Evolutionary conservation across 2,113 vertebrate genomes (phyloP).

Genomic region (Acanthisitta chloris): DNA sequence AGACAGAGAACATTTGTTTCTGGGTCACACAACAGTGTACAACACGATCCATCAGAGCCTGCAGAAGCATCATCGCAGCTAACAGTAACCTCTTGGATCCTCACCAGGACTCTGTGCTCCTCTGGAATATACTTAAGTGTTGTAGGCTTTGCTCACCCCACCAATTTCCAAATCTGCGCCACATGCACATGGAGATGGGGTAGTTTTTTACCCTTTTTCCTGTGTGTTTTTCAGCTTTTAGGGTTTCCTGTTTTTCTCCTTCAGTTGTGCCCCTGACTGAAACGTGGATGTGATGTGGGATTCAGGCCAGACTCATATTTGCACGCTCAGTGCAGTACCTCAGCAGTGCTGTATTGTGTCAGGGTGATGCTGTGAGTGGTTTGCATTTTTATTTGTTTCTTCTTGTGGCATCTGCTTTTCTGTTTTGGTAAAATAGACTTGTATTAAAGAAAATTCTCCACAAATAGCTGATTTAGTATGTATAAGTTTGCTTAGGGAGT

Average conservation of each 20-base stretch:
- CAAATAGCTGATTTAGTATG: not conserved
- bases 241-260: not conserved
- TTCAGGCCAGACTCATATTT: not conserved
- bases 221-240: not conserved
- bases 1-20: not conserved
- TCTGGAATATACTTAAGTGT: not conserved
- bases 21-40: not conserved
- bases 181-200: accelerated
- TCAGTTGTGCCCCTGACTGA: not conserved
- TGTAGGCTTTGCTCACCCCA: not conserved
- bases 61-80: not conserved
- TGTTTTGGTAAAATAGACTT: not conserved
- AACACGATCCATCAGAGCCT: not conserved
- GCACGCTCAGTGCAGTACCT: not conserved
- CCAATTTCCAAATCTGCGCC: not conserved
- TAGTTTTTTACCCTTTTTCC: not conserved
- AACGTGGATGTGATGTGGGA: not conserved
- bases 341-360: not conserved
- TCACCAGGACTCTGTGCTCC: accelerated
- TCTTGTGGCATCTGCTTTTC: not conserved
- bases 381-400: not conserved
- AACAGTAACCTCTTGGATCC: not conserved
- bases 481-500: not conserved
- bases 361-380: not conserved
- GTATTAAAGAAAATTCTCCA: not conserved